A percentile compares a stretch with the other conserved stretches of the same genome.
Conservation (phyloP, 1,140 invertebrate genomes). For the Drosophila busckii region DNA sequence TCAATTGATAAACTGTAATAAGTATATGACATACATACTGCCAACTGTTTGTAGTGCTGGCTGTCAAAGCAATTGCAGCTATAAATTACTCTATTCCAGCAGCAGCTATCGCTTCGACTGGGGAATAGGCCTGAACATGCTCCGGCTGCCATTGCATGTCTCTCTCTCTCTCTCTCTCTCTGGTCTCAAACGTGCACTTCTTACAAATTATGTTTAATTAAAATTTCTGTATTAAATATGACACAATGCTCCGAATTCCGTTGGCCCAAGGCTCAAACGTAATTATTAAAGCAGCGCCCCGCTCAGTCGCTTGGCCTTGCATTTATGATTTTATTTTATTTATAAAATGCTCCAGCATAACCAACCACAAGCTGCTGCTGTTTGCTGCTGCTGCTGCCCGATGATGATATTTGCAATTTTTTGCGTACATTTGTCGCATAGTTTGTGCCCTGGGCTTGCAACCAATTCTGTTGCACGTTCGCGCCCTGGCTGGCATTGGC, state of each 20-base stretch:
- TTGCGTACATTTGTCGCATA: constrained; percentile 70
- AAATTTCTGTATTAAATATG: constrained; percentile 79
- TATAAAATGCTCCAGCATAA: constrained; percentile 61
- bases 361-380: constrained; percentile 1
- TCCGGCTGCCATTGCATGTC: background rate
- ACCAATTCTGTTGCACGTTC: constrained; percentile 33
- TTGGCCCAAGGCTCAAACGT: constrained; percentile 27
- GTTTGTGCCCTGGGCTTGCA: constrained; percentile 34
- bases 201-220: constrained; percentile 79
- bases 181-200: constrained; percentile 60
- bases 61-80: constrained; percentile 50
- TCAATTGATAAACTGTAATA: constrained; percentile 31
- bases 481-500: constrained; percentile 42
- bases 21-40: constrained; percentile 29
- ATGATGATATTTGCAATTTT: constrained; percentile 75
- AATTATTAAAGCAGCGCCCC: constrained; percentile 64
- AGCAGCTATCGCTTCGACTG: constrained; percentile 33
- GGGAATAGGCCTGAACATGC: background rate
- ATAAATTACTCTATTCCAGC: constrained; percentile 70
- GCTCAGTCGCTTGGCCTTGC: constrained; percentile 17
- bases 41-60: constrained; percentile 28
- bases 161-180: background rate
- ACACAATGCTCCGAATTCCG: constrained; percentile 79
- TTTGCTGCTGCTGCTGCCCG: constrained; percentile 10
- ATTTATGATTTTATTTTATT: constrained; percentile 78